Evolutionary conservation across 1,140 invertebrate species (phyloP), one percentile per base, ranked within the genome.

Genomic region (Subanguina moxae): DNA sequence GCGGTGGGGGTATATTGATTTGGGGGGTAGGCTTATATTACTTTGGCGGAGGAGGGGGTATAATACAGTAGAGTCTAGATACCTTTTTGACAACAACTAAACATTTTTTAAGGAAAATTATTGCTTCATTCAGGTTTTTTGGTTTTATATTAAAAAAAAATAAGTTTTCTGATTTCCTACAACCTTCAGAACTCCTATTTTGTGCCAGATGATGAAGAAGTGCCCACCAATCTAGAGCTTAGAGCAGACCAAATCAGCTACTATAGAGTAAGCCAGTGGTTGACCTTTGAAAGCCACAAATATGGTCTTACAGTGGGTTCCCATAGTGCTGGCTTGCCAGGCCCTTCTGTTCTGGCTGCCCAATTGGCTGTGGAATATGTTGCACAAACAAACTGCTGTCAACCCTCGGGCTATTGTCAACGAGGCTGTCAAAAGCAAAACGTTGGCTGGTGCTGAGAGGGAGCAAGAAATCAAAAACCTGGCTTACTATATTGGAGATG

Each of bases 381-480:
- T 81, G 9, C 77, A 80, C 62, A 80, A 82, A 57, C 77, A 81
- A 64, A 82, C 80, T 1, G 64, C 76, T 25, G 52, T 78, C n/a
- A 81, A 81, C 71, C 78, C 78, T 3, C 30, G 71, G 15, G 42
- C 67, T 17, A 21, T 72, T 9, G 70, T 78, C 11, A 27, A 56
- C 32, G 78, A 78, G 45, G 72, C 68, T 9, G 25, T 46, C 8
- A 70, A 70, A 57, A 62, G 67, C 27, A 38, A 58, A n/a, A 62
- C 1, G 17, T 42, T 68, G 3, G 21, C 17, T 42, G 77, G 73
- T 43, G 64, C 73, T 13, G 72, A 77, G 17, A 70, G 80, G 11
- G 74, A 75, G 0, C 68, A 74, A 38, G 77, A 75, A 56, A 70
- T 83, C 27, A 62, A 69, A 27, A 64, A 73, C 38, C 72, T 83